A percentile compares a stretch with the other conserved stretches of the same genome.
Conservation (phyloP, 2,797 vertebrate genomes). For the Crenichthys baileyi region DNA sequence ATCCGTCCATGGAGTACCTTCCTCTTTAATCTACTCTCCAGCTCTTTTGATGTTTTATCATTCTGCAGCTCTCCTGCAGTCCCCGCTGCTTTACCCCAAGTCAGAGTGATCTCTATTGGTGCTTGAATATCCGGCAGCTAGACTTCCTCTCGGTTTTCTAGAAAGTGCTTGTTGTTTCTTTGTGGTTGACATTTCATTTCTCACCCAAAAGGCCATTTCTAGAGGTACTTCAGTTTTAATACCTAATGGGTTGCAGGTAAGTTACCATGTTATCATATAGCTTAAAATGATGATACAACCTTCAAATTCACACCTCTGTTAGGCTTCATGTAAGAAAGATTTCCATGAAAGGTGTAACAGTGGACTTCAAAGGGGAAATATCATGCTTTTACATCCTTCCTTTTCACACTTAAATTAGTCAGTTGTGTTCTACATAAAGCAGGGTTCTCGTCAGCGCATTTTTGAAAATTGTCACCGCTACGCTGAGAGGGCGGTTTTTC, state of each 20-base stretch:
- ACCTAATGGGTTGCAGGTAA: neutral
- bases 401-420: too few species aligned
- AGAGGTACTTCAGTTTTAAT: neutral
- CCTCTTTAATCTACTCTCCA: neutral
- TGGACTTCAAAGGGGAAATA: too few species aligned
- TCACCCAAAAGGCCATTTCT: neutral
- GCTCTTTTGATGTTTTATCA: neutral
- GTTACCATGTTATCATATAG: neutral
- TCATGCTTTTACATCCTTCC: too few species aligned
- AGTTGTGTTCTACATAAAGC: too few species aligned
- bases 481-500: too few species aligned
- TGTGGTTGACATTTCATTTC: neutral
- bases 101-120: neutral
- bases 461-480: too few species aligned
- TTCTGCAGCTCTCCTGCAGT: neutral
- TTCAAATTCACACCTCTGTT: neutral
- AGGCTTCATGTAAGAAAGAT: neutral
- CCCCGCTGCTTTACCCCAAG: neutral
- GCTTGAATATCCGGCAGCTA: neutral
- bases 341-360: neutral
- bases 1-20: neutral
- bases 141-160: neutral
- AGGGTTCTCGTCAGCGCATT: too few species aligned
- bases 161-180: neutral
- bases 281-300: neutral